phyloP scores from a whole-genome alignment of 2,113 vertebrate species.

The Aldabrachelys gigantea region DNA sequence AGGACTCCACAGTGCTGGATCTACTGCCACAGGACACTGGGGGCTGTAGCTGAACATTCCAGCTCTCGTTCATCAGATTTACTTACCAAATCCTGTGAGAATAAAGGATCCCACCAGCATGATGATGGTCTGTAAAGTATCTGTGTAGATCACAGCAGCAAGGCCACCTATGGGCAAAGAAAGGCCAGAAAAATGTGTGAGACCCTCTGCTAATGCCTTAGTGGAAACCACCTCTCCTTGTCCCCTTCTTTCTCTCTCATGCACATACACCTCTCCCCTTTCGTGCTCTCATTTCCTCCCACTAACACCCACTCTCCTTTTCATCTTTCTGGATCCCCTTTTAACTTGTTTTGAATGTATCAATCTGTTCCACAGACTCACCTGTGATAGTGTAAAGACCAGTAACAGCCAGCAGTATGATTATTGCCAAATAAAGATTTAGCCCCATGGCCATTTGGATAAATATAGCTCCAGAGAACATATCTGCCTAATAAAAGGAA shows the following conservation, averaged over 20 bases:
- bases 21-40: not conserved
- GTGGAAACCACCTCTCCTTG: not conserved
- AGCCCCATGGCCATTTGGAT: conserved; percentile 90
- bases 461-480: conserved; percentile 95
- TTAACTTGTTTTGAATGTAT: not conserved
- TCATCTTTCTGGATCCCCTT: not conserved
- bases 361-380: conserved; percentile 62
- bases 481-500: conserved; percentile 86
- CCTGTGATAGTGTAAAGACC: conserved; percentile 95
- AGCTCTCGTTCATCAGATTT: not conserved
- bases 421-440: conserved; percentile 92
- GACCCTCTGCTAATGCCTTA: not conserved
- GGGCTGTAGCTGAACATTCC: not conserved
- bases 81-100: conserved; percentile 93
- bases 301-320: not conserved
- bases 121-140: conserved; percentile 93
- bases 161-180: conserved; percentile 83
- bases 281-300: not conserved
- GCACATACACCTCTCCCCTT: not conserved
- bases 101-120: conserved; percentile 94
- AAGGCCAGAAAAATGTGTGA: not conserved
- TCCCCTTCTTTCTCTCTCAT: not conserved
- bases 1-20: not conserved
- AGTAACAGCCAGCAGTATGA: conserved; percentile 87
- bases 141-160: conserved; percentile 98